Evolutionary conservation across 1,140 invertebrate species (phyloP).

Genomic region (Neodiprion virginianus): DNA sequence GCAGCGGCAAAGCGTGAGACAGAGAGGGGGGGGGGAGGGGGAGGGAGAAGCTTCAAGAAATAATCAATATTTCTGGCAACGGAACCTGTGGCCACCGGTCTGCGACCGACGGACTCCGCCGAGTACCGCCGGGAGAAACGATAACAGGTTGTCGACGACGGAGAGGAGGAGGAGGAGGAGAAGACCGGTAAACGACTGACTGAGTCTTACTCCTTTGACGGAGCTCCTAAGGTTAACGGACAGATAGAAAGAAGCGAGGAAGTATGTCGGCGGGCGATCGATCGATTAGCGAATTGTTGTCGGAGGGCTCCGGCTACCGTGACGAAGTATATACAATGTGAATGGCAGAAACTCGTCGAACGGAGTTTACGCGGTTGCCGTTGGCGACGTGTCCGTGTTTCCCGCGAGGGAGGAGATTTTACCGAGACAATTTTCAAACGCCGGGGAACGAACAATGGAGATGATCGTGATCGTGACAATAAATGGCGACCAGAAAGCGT

Average conservation of each 20-base stretch:
- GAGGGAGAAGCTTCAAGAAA: constrained; percentile 37
- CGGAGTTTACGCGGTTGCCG: too few species aligned
- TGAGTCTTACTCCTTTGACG: too few species aligned
- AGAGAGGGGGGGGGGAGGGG: background rate
- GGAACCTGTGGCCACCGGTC: constrained; percentile 25
- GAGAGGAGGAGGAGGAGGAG: constrained; percentile 21
- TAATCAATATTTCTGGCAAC: constrained; percentile 49
- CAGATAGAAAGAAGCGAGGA: too few species aligned
- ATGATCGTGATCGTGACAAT: background rate
- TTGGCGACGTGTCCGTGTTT: too few species aligned
- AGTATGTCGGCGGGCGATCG: too few species aligned
- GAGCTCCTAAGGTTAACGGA: too few species aligned
- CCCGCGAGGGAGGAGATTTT: too few species aligned
- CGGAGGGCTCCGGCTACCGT: too few species aligned
- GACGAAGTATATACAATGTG: too few species aligned
- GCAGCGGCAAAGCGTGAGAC: too few species aligned
- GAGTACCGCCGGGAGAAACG: background rate
- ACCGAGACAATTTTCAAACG: background rate
- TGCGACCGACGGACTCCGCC: constrained; percentile 9
- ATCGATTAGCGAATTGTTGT: too few species aligned
- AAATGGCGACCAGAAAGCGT: background rate
- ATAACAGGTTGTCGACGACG: constrained; percentile 55
- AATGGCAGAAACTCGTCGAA: too few species aligned
- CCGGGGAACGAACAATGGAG: background rate
- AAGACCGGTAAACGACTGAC: background rate